These are phyloP conservation scores for Laothoe populi DNA, from an alignment of 2,888 invertebrate species.

Conservation along the genomic window DNA sequence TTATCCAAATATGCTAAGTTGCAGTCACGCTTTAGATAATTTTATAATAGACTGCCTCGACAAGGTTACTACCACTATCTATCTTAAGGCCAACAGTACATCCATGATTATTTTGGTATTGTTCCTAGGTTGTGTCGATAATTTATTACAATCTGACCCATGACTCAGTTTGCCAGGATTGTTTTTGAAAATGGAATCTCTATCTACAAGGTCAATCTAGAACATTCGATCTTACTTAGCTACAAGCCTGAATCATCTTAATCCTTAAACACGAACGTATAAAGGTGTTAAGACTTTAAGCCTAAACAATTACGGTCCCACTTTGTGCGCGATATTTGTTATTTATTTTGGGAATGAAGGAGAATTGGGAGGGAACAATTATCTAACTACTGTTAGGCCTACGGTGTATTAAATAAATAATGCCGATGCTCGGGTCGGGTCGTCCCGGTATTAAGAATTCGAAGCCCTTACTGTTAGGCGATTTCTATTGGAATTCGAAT, in stretches of 20 bases:
- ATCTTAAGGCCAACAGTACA: no score
- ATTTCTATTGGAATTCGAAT: neutral
- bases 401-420: constrained; percentile 80
- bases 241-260: neutral
- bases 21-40: no score
- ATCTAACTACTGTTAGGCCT: constrained; percentile 67
- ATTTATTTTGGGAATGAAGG: constrained; percentile 20
- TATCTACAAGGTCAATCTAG: no score
- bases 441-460: constrained; percentile 51
- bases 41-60: no score
- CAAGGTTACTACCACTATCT: no score
- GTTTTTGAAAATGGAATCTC: no score
- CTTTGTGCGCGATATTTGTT: constrained; percentile 20
- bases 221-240: no score
- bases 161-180: no score
- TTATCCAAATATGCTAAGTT: no score
- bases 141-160: no score
- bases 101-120: no score
- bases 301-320: constrained; percentile 9
- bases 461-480: constrained; percentile 44
- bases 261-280: neutral
- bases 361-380: constrained; percentile 69
- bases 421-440: constrained; percentile 58
- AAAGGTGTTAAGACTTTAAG: constrained; percentile 1
- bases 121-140: no score